Evolutionary conservation across 1,140 invertebrate species (phyloP).

Genomic region (Drosophila santomea): DNA sequence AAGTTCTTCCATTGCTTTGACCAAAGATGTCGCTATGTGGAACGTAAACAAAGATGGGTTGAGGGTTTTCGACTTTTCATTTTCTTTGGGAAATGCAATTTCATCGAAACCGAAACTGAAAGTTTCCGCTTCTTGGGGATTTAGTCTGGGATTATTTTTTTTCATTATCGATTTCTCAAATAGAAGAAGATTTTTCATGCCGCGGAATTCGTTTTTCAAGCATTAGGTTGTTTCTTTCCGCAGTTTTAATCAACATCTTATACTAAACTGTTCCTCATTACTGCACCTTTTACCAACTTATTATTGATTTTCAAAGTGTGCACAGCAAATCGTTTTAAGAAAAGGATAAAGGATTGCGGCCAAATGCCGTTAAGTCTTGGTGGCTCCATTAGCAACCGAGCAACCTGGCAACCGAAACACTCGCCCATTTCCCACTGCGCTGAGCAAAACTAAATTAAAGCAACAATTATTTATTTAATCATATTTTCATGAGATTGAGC

Average conservation of each 20-base stretch:
- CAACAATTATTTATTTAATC: constrained; percentile 82
- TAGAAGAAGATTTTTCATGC: too few species aligned
- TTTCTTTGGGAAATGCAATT: constrained; percentile 30
- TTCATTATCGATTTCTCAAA: background rate
- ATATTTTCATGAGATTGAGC: constrained; percentile 81
- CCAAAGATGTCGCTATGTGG: constrained; percentile 23
- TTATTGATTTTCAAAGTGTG: too few species aligned
- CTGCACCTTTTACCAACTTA: too few species aligned
- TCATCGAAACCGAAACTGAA: constrained; percentile 35
- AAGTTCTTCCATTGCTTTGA: constrained; percentile 28
- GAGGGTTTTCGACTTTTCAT: constrained; percentile 5
- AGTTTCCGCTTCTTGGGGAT: constrained; percentile 39
- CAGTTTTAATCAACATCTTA: too few species aligned
- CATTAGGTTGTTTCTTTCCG: too few species aligned
- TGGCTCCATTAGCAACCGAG: constrained; percentile 26
- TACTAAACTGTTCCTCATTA: too few species aligned
- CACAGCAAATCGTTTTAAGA: too few species aligned
- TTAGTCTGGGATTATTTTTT: constrained; percentile 8
- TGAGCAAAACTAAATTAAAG: constrained; percentile 75
- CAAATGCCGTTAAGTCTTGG: constrained; percentile 32
- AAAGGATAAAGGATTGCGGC: constrained; percentile 6
- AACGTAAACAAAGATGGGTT: constrained; percentile 18
- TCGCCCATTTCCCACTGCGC: constrained; percentile 57
- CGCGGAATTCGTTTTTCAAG: too few species aligned
- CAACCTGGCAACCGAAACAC: constrained; percentile 7